phyloP scores from a whole-genome alignment of 2,113 vertebrate species.

The Megaceryle torquata region DNA sequence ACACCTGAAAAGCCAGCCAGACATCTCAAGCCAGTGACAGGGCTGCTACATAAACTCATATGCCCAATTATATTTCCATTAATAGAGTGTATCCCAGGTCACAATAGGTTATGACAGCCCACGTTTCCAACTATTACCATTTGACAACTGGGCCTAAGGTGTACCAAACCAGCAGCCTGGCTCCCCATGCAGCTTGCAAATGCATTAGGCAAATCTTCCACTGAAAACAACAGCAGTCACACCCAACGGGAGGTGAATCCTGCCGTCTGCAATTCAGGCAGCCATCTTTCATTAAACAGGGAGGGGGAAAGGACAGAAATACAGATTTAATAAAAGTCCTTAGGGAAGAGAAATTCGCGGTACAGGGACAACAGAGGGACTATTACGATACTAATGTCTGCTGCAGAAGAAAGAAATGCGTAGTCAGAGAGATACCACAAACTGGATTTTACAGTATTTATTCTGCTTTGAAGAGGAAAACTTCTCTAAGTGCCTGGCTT shows the following conservation, averaged over 20 bases:
- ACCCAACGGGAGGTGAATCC: neutral
- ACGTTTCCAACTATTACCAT: neutral
- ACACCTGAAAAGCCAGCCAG: neutral
- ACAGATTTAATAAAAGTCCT: neutral
- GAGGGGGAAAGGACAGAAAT: neutral
- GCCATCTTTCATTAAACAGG: neutral
- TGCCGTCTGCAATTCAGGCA: neutral
- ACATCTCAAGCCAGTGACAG: neutral
- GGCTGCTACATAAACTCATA: neutral
- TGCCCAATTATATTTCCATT: neutral
- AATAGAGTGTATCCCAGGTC: neutral
- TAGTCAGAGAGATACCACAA: neutral
- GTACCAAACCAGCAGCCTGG: neutral
- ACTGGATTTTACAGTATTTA: neutral
- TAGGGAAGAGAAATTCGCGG: neutral
- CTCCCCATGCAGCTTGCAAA: neutral
- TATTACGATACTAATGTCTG: neutral
- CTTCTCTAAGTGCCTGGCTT: neutral
- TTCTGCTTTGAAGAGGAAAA: neutral
- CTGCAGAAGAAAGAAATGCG: neutral
- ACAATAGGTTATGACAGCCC: neutral
- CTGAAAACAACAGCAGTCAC: neutral
- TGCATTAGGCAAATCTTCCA: neutral
- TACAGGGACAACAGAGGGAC: neutral
- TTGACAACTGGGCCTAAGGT: neutral